phyloP scores from a whole-genome alignment of 2,888 invertebrate species.

The Mesopsocus fuscifrons region DNA sequence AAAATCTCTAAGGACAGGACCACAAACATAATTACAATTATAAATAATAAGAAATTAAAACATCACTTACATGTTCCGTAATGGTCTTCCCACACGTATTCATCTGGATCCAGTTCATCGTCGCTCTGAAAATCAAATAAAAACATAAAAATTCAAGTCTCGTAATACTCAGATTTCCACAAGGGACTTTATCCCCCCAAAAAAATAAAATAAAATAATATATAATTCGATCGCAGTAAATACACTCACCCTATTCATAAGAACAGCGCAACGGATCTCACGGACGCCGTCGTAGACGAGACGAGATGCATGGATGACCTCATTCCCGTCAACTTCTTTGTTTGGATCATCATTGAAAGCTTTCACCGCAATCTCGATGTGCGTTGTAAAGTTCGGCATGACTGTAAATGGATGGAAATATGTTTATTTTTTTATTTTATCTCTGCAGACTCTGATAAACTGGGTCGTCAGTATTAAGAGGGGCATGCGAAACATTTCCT shows the following conservation, averaged over 20 bases:
- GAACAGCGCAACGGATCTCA: conserved; percentile 87
- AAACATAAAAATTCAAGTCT: not conserved
- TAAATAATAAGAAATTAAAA: conserved; percentile 14
- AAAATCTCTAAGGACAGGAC: conserved; percentile 12
- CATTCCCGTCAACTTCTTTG: conserved; percentile 88
- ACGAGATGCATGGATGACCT: conserved; percentile 93
- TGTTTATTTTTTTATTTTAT: no score
- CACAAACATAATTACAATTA: no score
- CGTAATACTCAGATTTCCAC: no score
- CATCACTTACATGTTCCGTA: conserved; percentile 37
- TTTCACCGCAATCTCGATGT: conserved; percentile 85
- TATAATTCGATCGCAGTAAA: conserved; percentile 21
- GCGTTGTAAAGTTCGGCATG: conserved; percentile 92
- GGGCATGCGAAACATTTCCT: no score
- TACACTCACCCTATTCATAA: conserved; percentile 95
- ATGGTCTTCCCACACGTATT: conserved; percentile 71
- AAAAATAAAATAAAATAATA: no score
- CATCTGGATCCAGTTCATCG: conserved; percentile 74
- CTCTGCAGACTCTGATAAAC: no score
- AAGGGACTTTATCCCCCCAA: no score
- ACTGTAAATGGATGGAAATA: no score
- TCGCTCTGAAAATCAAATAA: conserved; percentile 40
- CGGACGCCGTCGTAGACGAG: conserved; percentile 94
- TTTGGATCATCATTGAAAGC: conserved; percentile 61
- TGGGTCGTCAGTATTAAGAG: no score